These are phyloP conservation scores for Homarus gammarus DNA, from an alignment of 2,888 invertebrate genomes.

Conservation along the genomic window DNA sequence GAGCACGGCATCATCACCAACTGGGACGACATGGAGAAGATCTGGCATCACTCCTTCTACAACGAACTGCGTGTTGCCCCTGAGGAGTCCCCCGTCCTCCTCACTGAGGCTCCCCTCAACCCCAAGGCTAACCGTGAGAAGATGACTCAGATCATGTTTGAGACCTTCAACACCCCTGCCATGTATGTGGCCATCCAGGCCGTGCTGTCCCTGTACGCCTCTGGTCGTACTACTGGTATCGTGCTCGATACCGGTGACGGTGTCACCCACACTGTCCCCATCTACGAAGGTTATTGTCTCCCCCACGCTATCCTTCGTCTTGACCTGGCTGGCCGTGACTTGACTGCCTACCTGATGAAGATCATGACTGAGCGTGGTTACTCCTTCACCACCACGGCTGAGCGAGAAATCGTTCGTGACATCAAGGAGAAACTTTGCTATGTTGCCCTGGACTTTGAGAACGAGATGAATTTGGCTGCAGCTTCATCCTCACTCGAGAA, in stretches of 20 bases:
- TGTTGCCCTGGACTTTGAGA: slow-evolving; percentile 74
- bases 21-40: slow-evolving; percentile 99
- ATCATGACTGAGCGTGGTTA: slow-evolving; percentile 97
- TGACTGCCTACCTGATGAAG: slow-evolving; percentile 97
- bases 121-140: slow-evolving; percentile 97
- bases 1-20: slow-evolving; percentile 87
- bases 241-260: slow-evolving; percentile 81
- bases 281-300: slow-evolving; percentile 67
- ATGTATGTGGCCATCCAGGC: slow-evolving; percentile 97
- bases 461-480: slow-evolving; percentile 75
- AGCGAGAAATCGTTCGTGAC: slow-evolving; percentile 81
- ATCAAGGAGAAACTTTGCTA: slow-evolving; percentile 88
- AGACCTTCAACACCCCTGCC: slow-evolving; percentile 94
- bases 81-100: slow-evolving; percentile 94
- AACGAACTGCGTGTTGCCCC: slow-evolving; percentile 97
- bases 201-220: slow-evolving; percentile 80
- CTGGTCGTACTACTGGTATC: slow-evolving; percentile 73
- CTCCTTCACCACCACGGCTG: slow-evolving; percentile 95
- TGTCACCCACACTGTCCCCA: slow-evolving; percentile 70
- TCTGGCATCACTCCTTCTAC: slow-evolving; percentile 99
- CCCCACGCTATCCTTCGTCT: slow-evolving; percentile 68
- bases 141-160: slow-evolving; percentile 91
- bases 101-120: slow-evolving; percentile 95
- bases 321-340: slow-evolving; percentile 64
- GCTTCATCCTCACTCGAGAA: too few species aligned